Percentiles rank a stretch among this genome's conserved stretches.
These are phyloP conservation scores for Mongoloraphidia duomilia DNA, from an alignment of 2,888 invertebrate genomes.

Conservation along the genomic window DNA sequence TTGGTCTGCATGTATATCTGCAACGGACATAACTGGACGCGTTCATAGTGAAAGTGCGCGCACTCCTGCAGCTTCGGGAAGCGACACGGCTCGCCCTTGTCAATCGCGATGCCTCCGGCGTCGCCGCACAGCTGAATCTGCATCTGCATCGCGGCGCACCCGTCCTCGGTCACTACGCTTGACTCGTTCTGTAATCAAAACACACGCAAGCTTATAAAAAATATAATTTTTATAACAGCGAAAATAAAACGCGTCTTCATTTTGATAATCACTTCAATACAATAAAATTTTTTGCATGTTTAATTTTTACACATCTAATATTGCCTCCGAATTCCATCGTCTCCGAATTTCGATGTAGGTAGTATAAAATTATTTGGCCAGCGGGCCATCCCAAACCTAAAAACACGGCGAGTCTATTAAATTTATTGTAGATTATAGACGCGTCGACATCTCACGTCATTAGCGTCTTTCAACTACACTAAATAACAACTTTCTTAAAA, in stretches of 20 bases:
- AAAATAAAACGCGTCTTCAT: background rate
- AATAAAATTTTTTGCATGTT: too few relatives aligned
- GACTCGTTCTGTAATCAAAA: slow-evolving; percentile 5
- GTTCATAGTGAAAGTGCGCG: slow-evolving; percentile 96
- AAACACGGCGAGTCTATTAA: too few relatives aligned
- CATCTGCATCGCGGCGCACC: slow-evolving; percentile 8
- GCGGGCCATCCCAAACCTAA: too few relatives aligned
- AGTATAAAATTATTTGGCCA: too few relatives aligned
- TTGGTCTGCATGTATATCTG: slow-evolving; percentile 37
- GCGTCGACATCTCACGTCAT: too few relatives aligned
- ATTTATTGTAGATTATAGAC: too few relatives aligned
- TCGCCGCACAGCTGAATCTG: background rate
- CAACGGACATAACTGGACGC: slow-evolving; percentile 73
- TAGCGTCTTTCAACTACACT: too few relatives aligned
- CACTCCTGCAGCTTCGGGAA: slow-evolving; percentile 90
- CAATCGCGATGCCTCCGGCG: slow-evolving; percentile 13
- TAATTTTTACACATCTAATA: too few relatives aligned
- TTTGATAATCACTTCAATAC: too few relatives aligned
- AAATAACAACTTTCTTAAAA: too few relatives aligned
- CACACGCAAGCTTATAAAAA: background rate
- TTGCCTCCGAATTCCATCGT: too few relatives aligned
- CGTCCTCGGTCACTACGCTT: slow-evolving; percentile 5
- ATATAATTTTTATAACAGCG: background rate
- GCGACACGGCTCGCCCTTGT: slow-evolving; percentile 33
- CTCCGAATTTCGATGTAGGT: too few relatives aligned